Base-by-base conservation (phyloP, 2,888 invertebrate genomes). In the Blera fallax region DNA sequence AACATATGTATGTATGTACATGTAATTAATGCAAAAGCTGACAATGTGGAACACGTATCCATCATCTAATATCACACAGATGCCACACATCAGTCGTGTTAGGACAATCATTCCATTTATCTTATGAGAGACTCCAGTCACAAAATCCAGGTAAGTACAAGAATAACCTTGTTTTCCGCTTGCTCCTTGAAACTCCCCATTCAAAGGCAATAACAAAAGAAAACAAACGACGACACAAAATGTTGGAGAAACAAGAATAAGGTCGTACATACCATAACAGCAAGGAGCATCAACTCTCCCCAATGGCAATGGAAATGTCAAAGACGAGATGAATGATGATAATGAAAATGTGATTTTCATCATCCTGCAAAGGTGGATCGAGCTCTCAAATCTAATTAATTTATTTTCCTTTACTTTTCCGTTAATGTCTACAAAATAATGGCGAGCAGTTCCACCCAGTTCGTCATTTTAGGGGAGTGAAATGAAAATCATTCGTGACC, bases 331-430 rank as follows among this genome's bases (percentile, higher is more conserved):
- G 78, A 83, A 83, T 83, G 83, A 83, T 83, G 77, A 78, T 78
- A 78, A 67, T 21, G 65, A 83, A 78, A 83, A 83, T 78, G 78
- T 78, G 83, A 78, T 83, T 83, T 73, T 67, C 83, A 78, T 72
- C 83, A 73, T 78, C 62, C 48, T 52, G 54, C 45, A 73, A 78
- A 78, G 60, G 67, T 67, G 78, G 78, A 78, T 83, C 78, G 65
- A 58, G 70, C 77, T 70, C 45, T 78, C 77, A 67, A 83, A 78
- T 78, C 78, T 78, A 78, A 83, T 83, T 83, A 78, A 83, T 83
- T 78, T 67, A 78, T 78, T 73, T 83, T 48, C 29, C 27, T 40
- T 40, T 45, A 29, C 40, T 24, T 64, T 40, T 73, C 16, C 18
- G 64, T 27, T 10, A 14, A 14, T n/a, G 14, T 37, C 4, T 11